Conservation (phyloP, 2,888 invertebrate genomes). For the Mactromeris polynyma region DNA sequence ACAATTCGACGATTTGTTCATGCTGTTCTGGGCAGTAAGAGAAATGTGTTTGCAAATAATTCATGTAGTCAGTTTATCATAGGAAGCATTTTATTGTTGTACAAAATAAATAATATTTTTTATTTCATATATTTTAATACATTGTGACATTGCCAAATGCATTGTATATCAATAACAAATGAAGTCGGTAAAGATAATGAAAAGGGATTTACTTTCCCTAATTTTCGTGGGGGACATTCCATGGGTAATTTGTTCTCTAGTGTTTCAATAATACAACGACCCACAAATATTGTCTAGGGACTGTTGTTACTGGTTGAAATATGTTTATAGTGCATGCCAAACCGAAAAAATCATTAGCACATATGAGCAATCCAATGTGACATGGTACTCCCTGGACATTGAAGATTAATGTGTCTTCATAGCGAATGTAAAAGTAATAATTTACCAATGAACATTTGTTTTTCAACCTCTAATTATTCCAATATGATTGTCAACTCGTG, state of each 20-base stretch:
- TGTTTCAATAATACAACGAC: neutral
- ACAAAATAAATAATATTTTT: too few relatives aligned
- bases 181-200: neutral
- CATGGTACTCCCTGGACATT: conserved; percentile 35
- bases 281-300: conserved; percentile 2
- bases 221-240: neutral
- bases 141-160: too few relatives aligned
- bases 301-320: conserved; percentile 6
- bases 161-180: too few relatives aligned
- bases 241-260: neutral
- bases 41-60: too few relatives aligned
- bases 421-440: conserved; percentile 40
- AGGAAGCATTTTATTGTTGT: too few relatives aligned
- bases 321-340: conserved; percentile 22
- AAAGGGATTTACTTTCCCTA: neutral
- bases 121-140: too few relatives aligned
- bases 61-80: too few relatives aligned
- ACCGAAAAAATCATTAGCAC: conserved; percentile 40
- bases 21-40: too few relatives aligned
- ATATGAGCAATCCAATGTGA: neutral
- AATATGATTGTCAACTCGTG: conserved; percentile 57
- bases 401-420: conserved; percentile 51
- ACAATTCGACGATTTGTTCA: too few relatives aligned
- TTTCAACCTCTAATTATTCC: conserved; percentile 59
- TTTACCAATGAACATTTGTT: conserved; percentile 50